phyloP scores from a whole-genome alignment of 2,113 vertebrate genomes.

The Onychostruthus taczanowskii region DNA sequence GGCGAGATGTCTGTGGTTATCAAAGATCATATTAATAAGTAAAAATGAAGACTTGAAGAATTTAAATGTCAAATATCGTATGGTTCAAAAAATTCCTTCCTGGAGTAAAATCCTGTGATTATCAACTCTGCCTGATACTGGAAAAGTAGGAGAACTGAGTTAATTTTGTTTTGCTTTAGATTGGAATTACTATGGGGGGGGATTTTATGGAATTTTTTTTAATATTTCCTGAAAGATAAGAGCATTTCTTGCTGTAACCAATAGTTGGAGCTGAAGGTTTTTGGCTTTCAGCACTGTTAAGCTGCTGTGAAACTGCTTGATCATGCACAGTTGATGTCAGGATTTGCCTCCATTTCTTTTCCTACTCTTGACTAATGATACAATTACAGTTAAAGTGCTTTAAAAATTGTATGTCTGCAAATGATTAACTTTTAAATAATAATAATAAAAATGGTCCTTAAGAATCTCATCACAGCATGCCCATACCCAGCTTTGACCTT shows the following conservation, averaged over 20 bases:
- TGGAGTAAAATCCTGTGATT: constrained; percentile 51
- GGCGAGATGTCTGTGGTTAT: constrained; percentile 25
- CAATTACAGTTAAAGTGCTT: not conserved
- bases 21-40: not conserved
- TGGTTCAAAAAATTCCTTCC: not conserved
- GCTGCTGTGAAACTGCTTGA: not conserved
- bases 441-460: not conserved
- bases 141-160: not conserved
- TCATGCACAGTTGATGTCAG: constrained; percentile 39
- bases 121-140: constrained; percentile 42
- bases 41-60: constrained; percentile 21
- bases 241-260: not conserved
- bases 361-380: not conserved
- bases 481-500: not conserved
- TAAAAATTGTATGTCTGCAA: not conserved
- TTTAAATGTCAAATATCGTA: not conserved
- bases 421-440: not conserved
- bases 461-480: not conserved
- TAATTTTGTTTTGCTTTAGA: constrained; percentile 14
- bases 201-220: not conserved
- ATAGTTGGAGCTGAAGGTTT: constrained; percentile 19
- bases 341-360: constrained; percentile 37
- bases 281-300: not conserved
- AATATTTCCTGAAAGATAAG: not conserved
- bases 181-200: not conserved